A percentile compares a stretch with the other conserved stretches of the same genome.
phyloP scores from a whole-genome alignment of 2,113 vertebrate species.

The Tetrax tetrax region DNA sequence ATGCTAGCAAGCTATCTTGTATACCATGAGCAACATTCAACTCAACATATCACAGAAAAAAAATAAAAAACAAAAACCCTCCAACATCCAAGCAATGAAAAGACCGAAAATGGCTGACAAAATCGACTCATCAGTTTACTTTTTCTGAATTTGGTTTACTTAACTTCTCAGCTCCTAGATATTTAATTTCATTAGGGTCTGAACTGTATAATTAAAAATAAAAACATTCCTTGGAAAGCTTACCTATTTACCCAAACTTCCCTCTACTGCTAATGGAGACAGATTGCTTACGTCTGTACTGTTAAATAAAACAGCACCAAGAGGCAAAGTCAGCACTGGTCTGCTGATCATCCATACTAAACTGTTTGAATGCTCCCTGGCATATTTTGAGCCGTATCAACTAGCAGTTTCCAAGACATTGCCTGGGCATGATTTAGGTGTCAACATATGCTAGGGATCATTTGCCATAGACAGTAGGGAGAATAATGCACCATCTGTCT shows the following conservation, averaged over 20 bases:
- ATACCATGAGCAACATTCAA: neutral
- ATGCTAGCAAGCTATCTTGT: neutral
- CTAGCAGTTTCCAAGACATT: neutral
- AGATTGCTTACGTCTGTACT: neutral
- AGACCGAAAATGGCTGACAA: accelerated
- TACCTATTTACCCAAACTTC: neutral
- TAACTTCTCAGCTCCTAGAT: neutral
- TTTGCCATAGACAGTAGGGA: neutral
- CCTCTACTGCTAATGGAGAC: neutral
- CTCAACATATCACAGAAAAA: neutral
- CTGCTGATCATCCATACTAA: neutral
- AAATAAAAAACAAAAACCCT: no score
- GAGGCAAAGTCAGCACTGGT: neutral
- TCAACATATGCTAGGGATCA: neutral
- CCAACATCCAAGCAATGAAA: neutral
- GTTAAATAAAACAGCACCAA: neutral
- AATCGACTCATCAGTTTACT: neutral
- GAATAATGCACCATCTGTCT: neutral
- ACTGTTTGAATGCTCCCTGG: neutral
- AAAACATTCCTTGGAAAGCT: neutral
- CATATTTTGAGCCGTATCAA: neutral
- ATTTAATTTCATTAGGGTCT: neutral
- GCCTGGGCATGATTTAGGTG: neutral
- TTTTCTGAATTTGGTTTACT: neutral
- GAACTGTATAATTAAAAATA: neutral